Evolutionary conservation across 2,888 invertebrate species (phyloP), one percentile per base, ranked within the genome.

Genomic region (Leptothorax acervorum): DNA sequence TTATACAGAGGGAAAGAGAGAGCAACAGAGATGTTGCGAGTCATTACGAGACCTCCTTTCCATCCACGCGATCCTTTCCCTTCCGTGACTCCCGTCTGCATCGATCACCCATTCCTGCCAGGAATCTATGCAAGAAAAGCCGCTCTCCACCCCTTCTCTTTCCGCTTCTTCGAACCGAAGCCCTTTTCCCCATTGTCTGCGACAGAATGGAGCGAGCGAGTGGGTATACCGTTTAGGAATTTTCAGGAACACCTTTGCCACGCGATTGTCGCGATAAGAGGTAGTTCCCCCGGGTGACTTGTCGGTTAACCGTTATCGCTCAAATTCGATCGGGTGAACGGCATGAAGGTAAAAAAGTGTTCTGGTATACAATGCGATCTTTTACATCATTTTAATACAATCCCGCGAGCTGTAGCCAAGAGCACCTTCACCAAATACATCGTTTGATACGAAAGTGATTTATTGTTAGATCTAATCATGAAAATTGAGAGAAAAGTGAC

Each of bases 11-110:
- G 66, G 65, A 79, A 55, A 39, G 78, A 79, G 15, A 55, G 51
- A 82, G 74, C 84, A 82, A 86, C 86, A 83, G 86, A 90, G 87
- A 85, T 82, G 86, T 84, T 60, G 87, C 88, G 85, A 86, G 82
- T 82, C 88, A 87, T 84, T 74, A 81, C 75, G 55, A 83, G 73
- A 89, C 84, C 86, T 85, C 90, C 88, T 90, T 87, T 87, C 48
- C 68, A 65, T 82, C 79, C 42, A 62, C 53, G 42, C 42, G 0
- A 63, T 53, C 73, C 63, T 84, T 68, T 68, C 74, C 63, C 45
- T 84, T 66, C 57, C 82, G 85, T 85, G 71, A 83, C 82, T 87
- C 70, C 73, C 78, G 85, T 83, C 68, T 83, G 63, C 68, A 79
- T 85, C 76, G 68, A 85, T 85, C 66, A 81, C 23, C 35, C 39